phyloP scores from a whole-genome alignment of 1,140 invertebrate genomes.

The Fopius arisanus region DNA sequence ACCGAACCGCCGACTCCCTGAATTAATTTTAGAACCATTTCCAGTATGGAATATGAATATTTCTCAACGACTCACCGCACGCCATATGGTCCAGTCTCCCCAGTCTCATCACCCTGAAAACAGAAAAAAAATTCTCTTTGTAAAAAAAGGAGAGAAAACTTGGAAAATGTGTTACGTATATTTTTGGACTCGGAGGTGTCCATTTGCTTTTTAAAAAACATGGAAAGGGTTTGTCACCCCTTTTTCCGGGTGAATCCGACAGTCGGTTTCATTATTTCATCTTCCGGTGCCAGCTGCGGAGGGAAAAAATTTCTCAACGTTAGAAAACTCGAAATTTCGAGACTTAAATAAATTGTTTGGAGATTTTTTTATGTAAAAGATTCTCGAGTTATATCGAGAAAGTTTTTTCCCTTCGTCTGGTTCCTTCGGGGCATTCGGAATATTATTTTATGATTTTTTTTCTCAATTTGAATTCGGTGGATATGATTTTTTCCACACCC shows the following conservation, averaged over 20 bases:
- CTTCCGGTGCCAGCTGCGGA: constrained; percentile 5
- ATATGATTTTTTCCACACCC: too few relatives aligned
- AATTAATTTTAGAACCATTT: not conserved
- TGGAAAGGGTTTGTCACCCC: constrained; percentile 14
- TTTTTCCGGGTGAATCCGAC: not conserved
- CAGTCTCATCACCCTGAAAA: not conserved
- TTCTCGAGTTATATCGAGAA: too few relatives aligned
- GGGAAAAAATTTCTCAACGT: too few relatives aligned
- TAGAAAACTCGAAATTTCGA: too few relatives aligned
- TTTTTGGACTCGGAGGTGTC: constrained; percentile 9
- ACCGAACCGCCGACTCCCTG: not conserved
- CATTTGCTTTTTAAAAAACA: constrained; percentile 10
- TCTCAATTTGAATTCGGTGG: too few relatives aligned
- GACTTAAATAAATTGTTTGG: too few relatives aligned
- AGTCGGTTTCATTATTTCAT: constrained; percentile 3
- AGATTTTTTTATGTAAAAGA: too few relatives aligned
- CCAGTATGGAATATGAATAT: not conserved
- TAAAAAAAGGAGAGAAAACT: not conserved
- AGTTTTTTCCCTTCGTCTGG: too few relatives aligned
- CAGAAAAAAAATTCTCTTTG: not conserved
- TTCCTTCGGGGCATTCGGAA: too few relatives aligned
- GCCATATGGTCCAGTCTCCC: not conserved
- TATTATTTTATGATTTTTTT: too few relatives aligned
- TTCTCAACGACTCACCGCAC: not conserved
- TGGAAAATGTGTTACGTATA: not conserved